Conservation (phyloP, 2,113 vertebrate species). For the Ciconia maguari region DNA sequence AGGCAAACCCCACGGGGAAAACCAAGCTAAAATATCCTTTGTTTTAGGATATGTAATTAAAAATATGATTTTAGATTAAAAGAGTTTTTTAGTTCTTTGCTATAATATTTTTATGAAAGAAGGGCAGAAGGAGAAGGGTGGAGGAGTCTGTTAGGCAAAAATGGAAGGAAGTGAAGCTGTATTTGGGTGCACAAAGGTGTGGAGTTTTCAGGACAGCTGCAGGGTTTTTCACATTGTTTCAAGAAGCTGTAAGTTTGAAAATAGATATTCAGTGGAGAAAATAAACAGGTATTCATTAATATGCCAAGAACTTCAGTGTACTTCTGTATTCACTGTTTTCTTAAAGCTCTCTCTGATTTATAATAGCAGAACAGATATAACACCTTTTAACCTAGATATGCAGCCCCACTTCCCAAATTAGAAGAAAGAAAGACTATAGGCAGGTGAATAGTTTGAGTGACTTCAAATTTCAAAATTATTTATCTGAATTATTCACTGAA, state of each 20-base stretch:
- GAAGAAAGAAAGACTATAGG: not conserved
- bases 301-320: not conserved
- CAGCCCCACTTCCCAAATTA: not conserved
- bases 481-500: not conserved
- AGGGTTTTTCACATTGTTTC: not conserved
- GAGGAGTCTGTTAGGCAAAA: not conserved
- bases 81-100: not conserved
- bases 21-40: fast-evolving
- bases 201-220: not conserved
- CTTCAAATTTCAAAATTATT: not conserved
- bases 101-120: not conserved
- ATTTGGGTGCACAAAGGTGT: not conserved
- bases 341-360: not conserved
- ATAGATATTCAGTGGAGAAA: not conserved
- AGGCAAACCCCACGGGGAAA: not conserved
- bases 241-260: not conserved
- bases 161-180: not conserved
- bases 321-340: not conserved
- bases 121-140: not conserved
- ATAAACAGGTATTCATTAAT: not conserved
- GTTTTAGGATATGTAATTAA: not conserved
- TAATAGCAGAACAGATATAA: not conserved
- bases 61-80: not conserved
- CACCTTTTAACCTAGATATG: not conserved
- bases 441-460: not conserved